Base-by-base conservation (phyloP, 2,888 invertebrate genomes). In the Megalurothrips usitatus region DNA sequence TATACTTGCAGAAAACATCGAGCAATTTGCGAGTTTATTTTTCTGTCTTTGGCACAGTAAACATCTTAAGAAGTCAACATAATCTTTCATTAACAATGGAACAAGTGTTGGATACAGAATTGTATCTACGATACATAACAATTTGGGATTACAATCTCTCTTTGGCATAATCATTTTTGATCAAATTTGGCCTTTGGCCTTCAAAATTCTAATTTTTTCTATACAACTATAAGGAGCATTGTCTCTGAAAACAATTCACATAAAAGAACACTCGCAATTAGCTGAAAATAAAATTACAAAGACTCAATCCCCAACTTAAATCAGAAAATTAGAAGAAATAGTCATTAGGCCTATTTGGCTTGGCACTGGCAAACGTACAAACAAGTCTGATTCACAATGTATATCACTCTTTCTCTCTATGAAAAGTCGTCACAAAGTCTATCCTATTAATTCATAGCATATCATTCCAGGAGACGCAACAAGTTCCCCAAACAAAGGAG, bases 111-210 rank as follows among this genome's bases (percentile, higher is more conserved):
- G 68, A 75, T 23, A 58, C 17, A 75, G 68, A 75, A 26, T 75
- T 75, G 68, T 75, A 75, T 75, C 68, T 75, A 75, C 12, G 68
- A 75, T 26, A 75, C 68, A 75, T 75, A 75, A 75, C 68, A 68
- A 68, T 26, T 26, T 12, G 68, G 26, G 26, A 10, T 75, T 58
- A 58, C 17, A 75, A 26, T 12, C 10, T 75, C 68, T 75, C 68
- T 75, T 75, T 75, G 68, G 68, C 68, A 75, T 75, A 75, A 75
- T 75, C 68, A 75, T 26, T 75, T 75, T 75, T 75, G 68, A 75
- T 75, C 68, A 75, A 75, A 58, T 6, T n/a, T 23, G 68, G 68
- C 68, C 11, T 23, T 11, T 23, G n/a, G 26, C 23, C 68, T 12
- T 75, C 26, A 12, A 75, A 75, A 75, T 26, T 26, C 68, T 75